These are phyloP conservation scores for Harpalus rubripes DNA, from an alignment of 2,888 invertebrate genomes.

Conservation along the genomic window DNA sequence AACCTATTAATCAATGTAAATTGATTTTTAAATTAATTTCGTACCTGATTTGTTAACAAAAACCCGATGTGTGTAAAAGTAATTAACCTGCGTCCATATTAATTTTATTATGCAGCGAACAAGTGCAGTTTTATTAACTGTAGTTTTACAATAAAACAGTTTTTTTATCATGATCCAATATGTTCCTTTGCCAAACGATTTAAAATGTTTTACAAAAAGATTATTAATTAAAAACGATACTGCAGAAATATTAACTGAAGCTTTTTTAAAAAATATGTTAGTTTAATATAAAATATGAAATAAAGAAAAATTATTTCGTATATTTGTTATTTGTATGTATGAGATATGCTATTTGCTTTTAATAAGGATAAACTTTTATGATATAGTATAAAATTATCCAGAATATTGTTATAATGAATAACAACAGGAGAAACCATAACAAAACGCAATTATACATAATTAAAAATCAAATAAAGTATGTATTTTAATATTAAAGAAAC, in stretches of 20 bases:
- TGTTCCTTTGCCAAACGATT: not conserved
- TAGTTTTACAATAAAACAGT: conserved; percentile 8
- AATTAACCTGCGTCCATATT: conserved; percentile 21
- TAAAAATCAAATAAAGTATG: too few species aligned
- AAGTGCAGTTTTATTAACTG: conserved; percentile 24
- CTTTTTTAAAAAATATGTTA: not conserved
- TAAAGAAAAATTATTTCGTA: too few species aligned
- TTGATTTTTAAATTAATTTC: conserved; percentile 36
- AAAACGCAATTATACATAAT: too few species aligned
- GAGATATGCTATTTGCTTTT: too few species aligned
- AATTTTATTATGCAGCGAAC: conserved; percentile 28
- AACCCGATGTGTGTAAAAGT: conserved; percentile 1
- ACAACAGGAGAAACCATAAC: too few species aligned
- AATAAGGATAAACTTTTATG: too few species aligned
- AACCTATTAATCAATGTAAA: conserved; percentile 27
- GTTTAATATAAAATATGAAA: not conserved
- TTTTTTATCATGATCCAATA: not conserved
- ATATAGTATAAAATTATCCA: too few species aligned
- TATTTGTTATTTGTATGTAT: too few species aligned
- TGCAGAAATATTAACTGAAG: not conserved
- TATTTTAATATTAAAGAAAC: too few species aligned
- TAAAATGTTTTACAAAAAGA: not conserved
- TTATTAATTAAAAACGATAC: not conserved
- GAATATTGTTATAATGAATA: too few species aligned
- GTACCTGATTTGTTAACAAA: conserved; percentile 28